Base-by-base conservation (phyloP, 2,113 vertebrate species). In the Cyanoliseus patagonus region DNA sequence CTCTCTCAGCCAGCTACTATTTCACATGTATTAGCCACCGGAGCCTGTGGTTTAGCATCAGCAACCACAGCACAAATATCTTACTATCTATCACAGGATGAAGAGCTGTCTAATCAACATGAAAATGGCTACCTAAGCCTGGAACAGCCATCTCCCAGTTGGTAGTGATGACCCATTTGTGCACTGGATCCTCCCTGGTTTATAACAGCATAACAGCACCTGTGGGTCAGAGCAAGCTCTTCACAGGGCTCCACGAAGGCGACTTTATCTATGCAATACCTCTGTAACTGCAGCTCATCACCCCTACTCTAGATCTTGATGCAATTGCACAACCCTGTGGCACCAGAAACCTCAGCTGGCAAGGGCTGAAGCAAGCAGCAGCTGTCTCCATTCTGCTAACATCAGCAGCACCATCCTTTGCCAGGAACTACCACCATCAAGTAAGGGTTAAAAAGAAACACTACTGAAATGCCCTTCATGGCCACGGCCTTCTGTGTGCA, bases 11-110 rank as follows among this genome's bases (percentile, higher is more conserved):
- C 85, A 86, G 83, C 79, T 92, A 69, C 64, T 80, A 15, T 94
- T 90, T 94, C 92, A 73, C 3, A 4, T 47, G 47, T 57, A 19
- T 91, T 66, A 87, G 81, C 62, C 57, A 46, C 76, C 0, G 11
- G 85, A 94, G 90, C 67, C 90, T 93, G 92, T 95, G 92, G 94
- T 77, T 96, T 94, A 88, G 68, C 91, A 88, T 86, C 83, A 88
- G 88, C 81, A 44, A 53, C 62, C 67, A 61, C 82, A 67, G 85
- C 86, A 78, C 76, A 84, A 94, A 51, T 61, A 35, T 70, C 59
- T 62, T 57, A 42, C 53, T 88, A 49, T 59, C 53, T 88, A 49
- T 59, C 59, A 37, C 68, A 88, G 82, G 30, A 62, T 49, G 73
- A 74, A 55, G 68, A 67, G 23, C 18, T 83, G 31, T 66, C 88